Conservation (phyloP, 1,140 invertebrate genomes). For the Vanessa tameamea region DNA sequence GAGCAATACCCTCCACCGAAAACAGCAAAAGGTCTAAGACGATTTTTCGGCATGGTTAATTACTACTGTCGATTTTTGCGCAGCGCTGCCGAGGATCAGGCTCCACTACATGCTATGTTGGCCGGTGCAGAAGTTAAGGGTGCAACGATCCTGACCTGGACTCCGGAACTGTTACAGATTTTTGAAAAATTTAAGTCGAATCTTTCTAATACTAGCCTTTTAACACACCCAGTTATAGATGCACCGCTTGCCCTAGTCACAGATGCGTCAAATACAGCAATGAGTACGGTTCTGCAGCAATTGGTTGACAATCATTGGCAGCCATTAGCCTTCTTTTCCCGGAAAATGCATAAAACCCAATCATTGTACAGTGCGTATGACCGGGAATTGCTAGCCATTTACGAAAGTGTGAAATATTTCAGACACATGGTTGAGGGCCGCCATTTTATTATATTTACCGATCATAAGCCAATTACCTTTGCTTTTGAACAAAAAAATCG, state of each 20-base stretch:
- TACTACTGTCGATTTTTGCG: no score
- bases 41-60: neutral
- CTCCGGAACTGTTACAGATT: no score
- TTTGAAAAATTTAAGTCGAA: no score
- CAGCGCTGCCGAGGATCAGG: no score
- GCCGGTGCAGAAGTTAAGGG: neutral
- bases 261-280: no score
- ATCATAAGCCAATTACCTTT: neutral
- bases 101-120: slow-evolving; percentile 3
- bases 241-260: no score
- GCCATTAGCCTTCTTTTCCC: no score
- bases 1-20: neutral
- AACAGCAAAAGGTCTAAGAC: neutral
- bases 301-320: no score
- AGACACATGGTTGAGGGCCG: neutral
- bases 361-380: neutral
- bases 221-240: no score
- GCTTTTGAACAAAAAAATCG: neutral
- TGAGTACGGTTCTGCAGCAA: no score
- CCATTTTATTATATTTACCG: neutral
- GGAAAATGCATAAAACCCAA: neutral
- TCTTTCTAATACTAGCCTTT: no score
- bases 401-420: neutral
- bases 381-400: neutral
- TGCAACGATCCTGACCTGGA: no score